Conservation (phyloP, 92 coral and sea anemone genomes). For the Siderastrea siderea region DNA sequence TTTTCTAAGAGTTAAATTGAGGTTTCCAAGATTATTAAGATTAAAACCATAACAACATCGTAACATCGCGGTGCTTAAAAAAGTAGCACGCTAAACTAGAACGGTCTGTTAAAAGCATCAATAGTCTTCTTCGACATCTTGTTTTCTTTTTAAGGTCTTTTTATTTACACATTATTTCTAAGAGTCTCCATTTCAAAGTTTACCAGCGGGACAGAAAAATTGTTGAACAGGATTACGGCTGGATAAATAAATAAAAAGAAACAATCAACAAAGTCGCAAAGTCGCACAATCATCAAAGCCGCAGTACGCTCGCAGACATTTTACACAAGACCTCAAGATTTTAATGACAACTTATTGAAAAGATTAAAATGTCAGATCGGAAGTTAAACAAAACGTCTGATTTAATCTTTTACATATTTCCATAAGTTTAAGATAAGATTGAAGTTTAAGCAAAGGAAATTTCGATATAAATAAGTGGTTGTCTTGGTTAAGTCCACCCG, state of each 20-base stretch:
- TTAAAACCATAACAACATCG: not conserved
- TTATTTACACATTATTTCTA: not conserved
- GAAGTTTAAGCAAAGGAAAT: not conserved
- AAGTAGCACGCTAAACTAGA: not conserved
- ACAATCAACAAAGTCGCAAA: not conserved
- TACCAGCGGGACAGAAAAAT: not conserved
- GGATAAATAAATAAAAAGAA: not conserved
- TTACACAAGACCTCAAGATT: not conserved
- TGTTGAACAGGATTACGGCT: not conserved
- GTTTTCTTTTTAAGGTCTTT: not conserved
- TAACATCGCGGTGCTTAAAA: not conserved
- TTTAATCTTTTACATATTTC: not conserved
- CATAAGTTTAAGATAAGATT: constrained; percentile 3
- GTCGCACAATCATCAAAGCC: no score
- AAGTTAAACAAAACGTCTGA: not conserved
- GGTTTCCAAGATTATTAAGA: not conserved
- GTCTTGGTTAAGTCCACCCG: no score
- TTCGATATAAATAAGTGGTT: not conserved
- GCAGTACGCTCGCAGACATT: not conserved
- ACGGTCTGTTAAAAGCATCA: not conserved
- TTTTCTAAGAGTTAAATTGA: not conserved
- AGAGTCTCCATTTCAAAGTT: not conserved
- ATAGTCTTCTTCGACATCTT: not conserved
- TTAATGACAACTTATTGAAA: not conserved
- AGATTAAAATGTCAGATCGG: not conserved